Base-by-base conservation (phyloP, 2,888 invertebrate species). In the Branchipolynoe longqiensis region DNA sequence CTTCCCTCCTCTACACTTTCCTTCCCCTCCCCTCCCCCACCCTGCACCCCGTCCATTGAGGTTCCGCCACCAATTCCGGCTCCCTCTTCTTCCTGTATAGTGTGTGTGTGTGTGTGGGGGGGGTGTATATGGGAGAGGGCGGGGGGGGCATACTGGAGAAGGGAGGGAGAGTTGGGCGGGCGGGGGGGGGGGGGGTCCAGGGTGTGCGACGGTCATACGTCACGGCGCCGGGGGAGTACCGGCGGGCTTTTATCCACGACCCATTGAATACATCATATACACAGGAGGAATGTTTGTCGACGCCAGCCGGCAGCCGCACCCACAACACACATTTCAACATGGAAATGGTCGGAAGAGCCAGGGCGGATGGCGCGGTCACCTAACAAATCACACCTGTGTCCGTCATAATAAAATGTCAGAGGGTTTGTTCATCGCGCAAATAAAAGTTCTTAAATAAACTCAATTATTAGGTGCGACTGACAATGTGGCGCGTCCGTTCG, bases 241-340 rank as follows among this genome's bases (percentile, higher is more conserved):
- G 2, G 3, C 1, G 14, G 69, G 69, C 12, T 38, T 69, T 33
- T n/a, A n/a, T 69, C 38, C 1, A n/a, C 69, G 69, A 36, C 69
- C 69, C 14, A 69, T 69, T 69, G 36, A 69, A 69, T 69, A 36
- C 69, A 69, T 36, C 36, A 69, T 33, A 69, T 3, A 69, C 36
- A 1, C 69, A n/a, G 36, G 22, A 3, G 8, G 36, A 1, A 33
- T 69, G 69, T 62, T 62, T 62, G 62, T 22, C 62, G 33, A 8
- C 62, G n/a, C n/a, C n/a, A n/a, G n/a, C 28, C 31, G 28, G 62
- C 62, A 28, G 31, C 33, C 33, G 62, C 62, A 8, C 6, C 62
- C 62, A 33, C 36, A 33, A 69, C 22, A 69, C 69, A 69, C 33
- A 69, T 31, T 69, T 36, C 69, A 33, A 38, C 36, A 38, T 6